Conservation (phyloP, 2,113 vertebrate species). For the Theristicus caerulescens region DNA sequence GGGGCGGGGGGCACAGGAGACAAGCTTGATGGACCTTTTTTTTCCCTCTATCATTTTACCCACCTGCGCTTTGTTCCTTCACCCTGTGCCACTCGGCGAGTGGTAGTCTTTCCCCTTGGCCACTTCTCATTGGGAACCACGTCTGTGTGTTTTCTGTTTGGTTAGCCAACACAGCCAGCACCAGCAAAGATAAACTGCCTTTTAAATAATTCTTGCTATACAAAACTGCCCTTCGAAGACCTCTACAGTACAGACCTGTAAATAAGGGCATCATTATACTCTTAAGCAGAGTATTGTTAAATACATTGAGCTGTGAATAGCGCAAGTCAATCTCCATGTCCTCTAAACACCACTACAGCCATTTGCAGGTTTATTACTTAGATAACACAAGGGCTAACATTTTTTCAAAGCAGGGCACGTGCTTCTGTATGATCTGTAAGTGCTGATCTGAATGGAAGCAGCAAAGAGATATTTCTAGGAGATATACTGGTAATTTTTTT, state of each 20-base stretch:
- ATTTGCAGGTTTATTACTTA: background rate
- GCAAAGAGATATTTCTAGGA: background rate
- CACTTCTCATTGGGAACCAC: background rate
- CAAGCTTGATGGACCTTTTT: background rate
- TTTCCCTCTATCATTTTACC: background rate
- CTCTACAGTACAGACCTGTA: background rate
- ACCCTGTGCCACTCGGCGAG: rapidly evolving
- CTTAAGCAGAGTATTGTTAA: background rate
- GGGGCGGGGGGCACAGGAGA: rapidly evolving
- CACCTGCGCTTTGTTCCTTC: background rate
- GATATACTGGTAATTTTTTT: background rate
- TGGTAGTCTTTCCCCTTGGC: background rate
- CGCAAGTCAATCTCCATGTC: background rate
- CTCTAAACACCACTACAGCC: background rate
- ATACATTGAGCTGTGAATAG: background rate
- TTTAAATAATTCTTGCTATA: background rate
- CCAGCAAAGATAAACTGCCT: background rate
- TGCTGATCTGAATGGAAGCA: background rate
- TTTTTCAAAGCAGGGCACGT: background rate
- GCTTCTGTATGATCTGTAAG: background rate
- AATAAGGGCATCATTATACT: background rate
- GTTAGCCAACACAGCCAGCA: background rate
- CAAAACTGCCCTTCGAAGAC: background rate
- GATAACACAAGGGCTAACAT: background rate
- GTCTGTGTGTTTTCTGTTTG: background rate